Evolutionary conservation across 1,140 invertebrate genomes (phyloP), one percentile per base, ranked within the genome.

Genomic region (Trachymyrmex septentrionalis): DNA sequence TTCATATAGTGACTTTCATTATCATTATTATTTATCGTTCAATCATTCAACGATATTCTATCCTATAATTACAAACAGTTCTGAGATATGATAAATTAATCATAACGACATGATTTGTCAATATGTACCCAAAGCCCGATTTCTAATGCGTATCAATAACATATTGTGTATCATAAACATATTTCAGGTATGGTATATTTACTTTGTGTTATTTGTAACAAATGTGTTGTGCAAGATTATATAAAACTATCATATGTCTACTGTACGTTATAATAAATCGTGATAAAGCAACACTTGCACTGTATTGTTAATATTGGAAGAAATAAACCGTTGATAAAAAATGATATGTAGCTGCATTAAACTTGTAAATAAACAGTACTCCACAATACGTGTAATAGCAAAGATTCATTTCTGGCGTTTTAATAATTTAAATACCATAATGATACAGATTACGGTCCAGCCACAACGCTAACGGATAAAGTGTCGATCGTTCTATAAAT

Each of bases 1-100:
- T 64, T 78, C 24, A 27, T 34, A 34, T 7, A 6, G n/a, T 21
- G 44, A 78, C 24, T 66, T 78, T 66, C 59, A 66, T 19, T 30
- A 30, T 34, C 44, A 50, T 66, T 50, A 78, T 78, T 50, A 78
- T 78, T 78, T 66, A 66, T 66, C 76, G 59, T 27, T 78, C 38
- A 34, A 78, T 78, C 44, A 78, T 16, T 66, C 7, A 30, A 30
- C 19, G 57, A 66, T 5, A 61, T 66, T 66, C 27, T 66, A 78
- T 66, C 61, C 19, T 50, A 30, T 19, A 77, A 77, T 77, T 77
- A 77, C 38, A 77, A 30, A 77, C 38, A 77, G 61, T 77, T 63
- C 16, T n/a, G 76, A 55, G 44, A 78, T 66, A 34, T 66, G 27
- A 66, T 78, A 34, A 78, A 78, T 78, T 30, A 44, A 66, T 24